Evolutionary conservation across 2,888 invertebrate species (phyloP).

Genomic region (Odontothrips loti): DNA sequence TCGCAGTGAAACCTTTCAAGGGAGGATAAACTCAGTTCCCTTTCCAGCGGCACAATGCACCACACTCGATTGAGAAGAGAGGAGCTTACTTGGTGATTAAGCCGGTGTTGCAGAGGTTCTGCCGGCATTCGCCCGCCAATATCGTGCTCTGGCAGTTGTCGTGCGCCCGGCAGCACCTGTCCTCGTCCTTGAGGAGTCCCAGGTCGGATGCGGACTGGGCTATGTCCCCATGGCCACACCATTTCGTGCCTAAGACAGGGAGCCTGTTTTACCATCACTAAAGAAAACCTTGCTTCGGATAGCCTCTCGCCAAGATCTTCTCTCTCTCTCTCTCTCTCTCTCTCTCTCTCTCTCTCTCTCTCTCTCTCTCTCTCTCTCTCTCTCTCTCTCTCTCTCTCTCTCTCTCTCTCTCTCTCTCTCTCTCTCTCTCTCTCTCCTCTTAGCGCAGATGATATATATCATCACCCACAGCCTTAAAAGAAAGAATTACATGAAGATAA

Average conservation of each 20-base stretch:
- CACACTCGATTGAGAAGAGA: not conserved
- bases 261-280: not conserved
- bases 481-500: no score
- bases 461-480: no score
- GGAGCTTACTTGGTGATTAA: conserved; percentile 54
- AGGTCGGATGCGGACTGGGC: conserved; percentile 61
- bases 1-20: conserved; percentile 63
- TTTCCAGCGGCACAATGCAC: not conserved
- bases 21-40: not conserved
- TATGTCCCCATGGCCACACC: conserved; percentile 67
- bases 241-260: conserved; percentile 62
- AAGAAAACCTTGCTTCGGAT: no score
- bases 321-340: no score
- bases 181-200: conserved; percentile 59
- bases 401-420: no score
- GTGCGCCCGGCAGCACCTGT: conserved; percentile 67
- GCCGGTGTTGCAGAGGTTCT: conserved; percentile 63
- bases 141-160: conserved; percentile 62
- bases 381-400: no score
- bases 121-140: conserved; percentile 58
- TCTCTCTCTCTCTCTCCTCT: no score
- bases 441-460: no score
- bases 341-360: no score
- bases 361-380: no score
- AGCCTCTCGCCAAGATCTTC: no score